Percentiles rank a stretch among this genome's conserved stretches.
phyloP scores from a whole-genome alignment of 2,113 vertebrate genomes.

The Galemys pyrenaicus region DNA sequence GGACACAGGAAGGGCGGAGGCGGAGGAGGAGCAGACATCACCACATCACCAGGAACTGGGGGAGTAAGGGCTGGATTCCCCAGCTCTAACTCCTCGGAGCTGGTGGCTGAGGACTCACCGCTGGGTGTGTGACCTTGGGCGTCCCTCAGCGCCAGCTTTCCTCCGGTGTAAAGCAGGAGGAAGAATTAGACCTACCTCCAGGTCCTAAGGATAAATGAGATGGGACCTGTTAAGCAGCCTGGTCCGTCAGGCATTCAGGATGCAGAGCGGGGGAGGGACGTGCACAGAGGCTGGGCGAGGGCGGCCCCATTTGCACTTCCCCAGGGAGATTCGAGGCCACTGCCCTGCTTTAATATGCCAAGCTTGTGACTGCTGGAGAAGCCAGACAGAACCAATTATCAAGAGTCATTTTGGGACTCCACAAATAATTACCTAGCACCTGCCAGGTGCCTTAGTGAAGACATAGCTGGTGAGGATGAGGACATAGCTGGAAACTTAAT shows the following conservation, averaged over 20 bases:
- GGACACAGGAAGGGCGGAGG: neutral
- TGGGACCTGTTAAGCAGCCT: no score
- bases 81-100: neutral
- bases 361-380: neutral
- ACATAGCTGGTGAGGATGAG: neutral
- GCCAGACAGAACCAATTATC: slow-evolving; percentile 31
- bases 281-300: neutral
- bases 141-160: neutral
- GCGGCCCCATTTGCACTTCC: neutral
- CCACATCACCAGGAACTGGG: no score
- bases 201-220: neutral
- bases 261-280: fast-evolving
- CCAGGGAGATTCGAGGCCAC: neutral
- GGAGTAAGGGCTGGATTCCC: neutral
- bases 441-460: neutral
- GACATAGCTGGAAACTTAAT: neutral
- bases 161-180: neutral
- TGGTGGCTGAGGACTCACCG: neutral
- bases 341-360: neutral
- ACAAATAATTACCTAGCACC: neutral
- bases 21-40: no score
- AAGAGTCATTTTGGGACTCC: neutral
- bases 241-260: neutral
- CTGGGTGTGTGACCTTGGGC: neutral
- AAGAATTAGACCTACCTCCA: neutral